phyloP scores from a whole-genome alignment of 2,888 invertebrate species.

The Leucophenga maculata region DNA sequence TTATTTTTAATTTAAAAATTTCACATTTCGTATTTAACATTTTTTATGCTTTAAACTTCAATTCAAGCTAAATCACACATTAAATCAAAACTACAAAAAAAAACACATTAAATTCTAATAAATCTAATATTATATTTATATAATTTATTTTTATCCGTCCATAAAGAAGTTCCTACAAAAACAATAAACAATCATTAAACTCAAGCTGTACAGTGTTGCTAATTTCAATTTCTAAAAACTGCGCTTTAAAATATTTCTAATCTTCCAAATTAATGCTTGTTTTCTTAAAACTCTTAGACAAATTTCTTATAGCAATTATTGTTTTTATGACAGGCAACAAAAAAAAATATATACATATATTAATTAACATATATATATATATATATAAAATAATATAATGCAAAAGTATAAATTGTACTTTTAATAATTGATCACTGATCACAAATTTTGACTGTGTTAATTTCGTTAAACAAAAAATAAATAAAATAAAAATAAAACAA shows the following conservation, averaged over 20 bases:
- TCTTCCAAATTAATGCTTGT: not conserved
- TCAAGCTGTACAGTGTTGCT: no score
- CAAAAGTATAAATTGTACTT: constrained; percentile 55
- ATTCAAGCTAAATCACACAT: not conserved
- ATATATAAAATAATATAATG: constrained; percentile 27
- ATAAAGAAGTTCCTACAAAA: constrained; percentile 65
- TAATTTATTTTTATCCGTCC: constrained; percentile 69
- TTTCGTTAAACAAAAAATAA: constrained; percentile 66
- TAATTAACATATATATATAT: constrained; percentile 18
- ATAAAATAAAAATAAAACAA: constrained; percentile 36
- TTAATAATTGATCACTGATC: constrained; percentile 71
- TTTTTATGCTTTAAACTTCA: not conserved
- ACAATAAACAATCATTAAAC: constrained; percentile 27
- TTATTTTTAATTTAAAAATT: not conserved
- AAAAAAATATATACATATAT: not conserved
- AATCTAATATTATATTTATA: constrained; percentile 32
- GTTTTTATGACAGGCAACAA: no score
- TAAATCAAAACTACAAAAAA: constrained; percentile 14
- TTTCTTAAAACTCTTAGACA: no score
- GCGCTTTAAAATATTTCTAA: not conserved
- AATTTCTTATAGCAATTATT: no score
- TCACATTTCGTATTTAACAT: not conserved
- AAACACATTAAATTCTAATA: constrained; percentile 27
- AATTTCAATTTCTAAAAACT: not conserved
- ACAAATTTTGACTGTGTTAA: constrained; percentile 73